Percentiles rank a stretch among this genome's conserved stretches.
These are phyloP conservation scores for Nycteola revayana DNA, from an alignment of 2,888 invertebrate genomes.

Conservation along the genomic window DNA sequence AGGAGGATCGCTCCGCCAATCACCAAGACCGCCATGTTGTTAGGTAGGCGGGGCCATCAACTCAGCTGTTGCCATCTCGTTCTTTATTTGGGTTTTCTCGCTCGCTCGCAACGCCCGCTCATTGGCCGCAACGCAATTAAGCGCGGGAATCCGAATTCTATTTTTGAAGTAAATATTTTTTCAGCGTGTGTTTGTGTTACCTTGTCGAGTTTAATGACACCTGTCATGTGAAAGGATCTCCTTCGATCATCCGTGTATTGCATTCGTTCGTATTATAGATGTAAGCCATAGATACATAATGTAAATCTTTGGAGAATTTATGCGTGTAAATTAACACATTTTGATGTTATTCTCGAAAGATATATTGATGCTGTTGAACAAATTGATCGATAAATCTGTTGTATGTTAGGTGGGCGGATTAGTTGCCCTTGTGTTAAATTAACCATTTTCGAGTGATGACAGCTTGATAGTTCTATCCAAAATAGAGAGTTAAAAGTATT, in stretches of 20 bases:
- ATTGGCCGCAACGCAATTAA: conserved; percentile 78
- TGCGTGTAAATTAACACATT: conserved; percentile 66
- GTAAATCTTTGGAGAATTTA: conserved; percentile 68
- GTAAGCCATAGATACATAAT: conserved; percentile 47
- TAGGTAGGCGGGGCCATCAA: conserved; percentile 79
- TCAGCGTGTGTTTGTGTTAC: conserved; percentile 63
- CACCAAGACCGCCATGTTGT: conserved; percentile 85
- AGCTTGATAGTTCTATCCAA: conserved; percentile 37
- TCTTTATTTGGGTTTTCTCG: conserved; percentile 47
- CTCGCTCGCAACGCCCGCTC: conserved; percentile 61
- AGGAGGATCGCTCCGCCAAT: conserved; percentile 80
- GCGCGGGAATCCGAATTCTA: conserved; percentile 80
- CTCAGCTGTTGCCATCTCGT: conserved; percentile 50
- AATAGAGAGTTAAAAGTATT: conserved; percentile 12
- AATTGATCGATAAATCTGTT: conserved; percentile 59
- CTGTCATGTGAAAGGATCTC: conserved; percentile 42
- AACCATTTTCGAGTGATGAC: conserved; percentile 38
- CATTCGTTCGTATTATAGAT: conserved; percentile 49
- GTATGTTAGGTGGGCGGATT: conserved; percentile 57
- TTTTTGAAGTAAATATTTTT: conserved; percentile 79
- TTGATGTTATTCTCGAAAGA: conserved; percentile 64
- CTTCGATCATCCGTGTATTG: conserved; percentile 38
- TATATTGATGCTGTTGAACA: conserved; percentile 66
- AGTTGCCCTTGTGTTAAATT: conserved; percentile 23
- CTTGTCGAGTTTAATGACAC: conserved; percentile 56